Conservation (phyloP, 2,888 invertebrate genomes). For the Ophioninae sp. region DNA sequence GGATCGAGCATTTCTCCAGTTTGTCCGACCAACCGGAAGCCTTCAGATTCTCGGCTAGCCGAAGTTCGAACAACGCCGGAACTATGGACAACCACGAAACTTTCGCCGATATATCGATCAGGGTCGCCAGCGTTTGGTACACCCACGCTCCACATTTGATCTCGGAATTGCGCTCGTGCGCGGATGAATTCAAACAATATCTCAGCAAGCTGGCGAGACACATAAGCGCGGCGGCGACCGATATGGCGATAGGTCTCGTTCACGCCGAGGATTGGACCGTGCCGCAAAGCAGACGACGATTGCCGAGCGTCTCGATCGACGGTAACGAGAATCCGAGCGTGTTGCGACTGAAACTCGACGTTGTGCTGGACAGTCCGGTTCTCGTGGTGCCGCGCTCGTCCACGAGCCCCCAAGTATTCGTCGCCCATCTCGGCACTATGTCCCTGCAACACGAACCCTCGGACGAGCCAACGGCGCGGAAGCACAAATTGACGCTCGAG, state of each 20-base stretch:
- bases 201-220: slow-evolving; percentile 91
- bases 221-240: slow-evolving; percentile 94
- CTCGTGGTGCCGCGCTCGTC: slow-evolving; percentile 92
- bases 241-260: slow-evolving; percentile 95
- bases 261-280: slow-evolving; percentile 84
- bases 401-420: slow-evolving; percentile 91
- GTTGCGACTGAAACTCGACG: slow-evolving; percentile 84
- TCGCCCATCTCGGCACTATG: slow-evolving; percentile 96
- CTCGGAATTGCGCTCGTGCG: slow-evolving; percentile 92
- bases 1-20: slow-evolving; percentile 76
- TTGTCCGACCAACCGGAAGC: slow-evolving; percentile 80
- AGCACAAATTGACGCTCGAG: slow-evolving; percentile 82
- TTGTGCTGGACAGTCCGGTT: slow-evolving; percentile 95
- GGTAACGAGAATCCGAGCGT: slow-evolving; percentile 77
- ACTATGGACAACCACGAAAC: slow-evolving; percentile 68
- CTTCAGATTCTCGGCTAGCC: slow-evolving; percentile 82
- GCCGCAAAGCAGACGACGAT: slow-evolving; percentile 81
- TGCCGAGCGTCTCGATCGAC: slow-evolving; percentile 80
- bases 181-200: slow-evolving; percentile 95
- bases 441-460: slow-evolving; percentile 82
- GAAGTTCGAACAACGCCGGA: slow-evolving; percentile 71
- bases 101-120: slow-evolving; percentile 77
- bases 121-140: slow-evolving; percentile 88
- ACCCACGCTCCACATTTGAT: slow-evolving; percentile 95
- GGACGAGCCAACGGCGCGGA: slow-evolving; percentile 66